These are phyloP conservation scores for Andrena bicolor DNA, from an alignment of 2,888 invertebrate genomes.

Conservation along the genomic window DNA sequence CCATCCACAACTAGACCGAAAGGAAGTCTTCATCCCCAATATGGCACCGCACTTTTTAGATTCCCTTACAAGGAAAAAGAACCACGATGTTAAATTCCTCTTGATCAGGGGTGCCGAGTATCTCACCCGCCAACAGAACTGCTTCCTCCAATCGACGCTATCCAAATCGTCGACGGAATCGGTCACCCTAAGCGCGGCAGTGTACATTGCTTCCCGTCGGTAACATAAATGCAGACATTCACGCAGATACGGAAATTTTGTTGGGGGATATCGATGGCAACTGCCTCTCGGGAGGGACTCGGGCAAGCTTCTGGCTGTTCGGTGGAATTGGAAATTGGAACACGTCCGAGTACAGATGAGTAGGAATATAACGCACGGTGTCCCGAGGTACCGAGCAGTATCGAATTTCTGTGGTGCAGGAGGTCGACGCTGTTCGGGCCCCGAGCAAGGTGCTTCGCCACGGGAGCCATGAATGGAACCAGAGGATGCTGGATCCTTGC, in stretches of 20 bases:
- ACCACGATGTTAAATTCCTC: too few species aligned
- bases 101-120: too few species aligned
- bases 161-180: too few species aligned
- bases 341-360: slow-evolving; percentile 58
- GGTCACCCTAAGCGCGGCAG: too few species aligned
- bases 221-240: not conserved
- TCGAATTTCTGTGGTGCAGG: slow-evolving; percentile 73
- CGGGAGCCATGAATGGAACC: slow-evolving; percentile 70
- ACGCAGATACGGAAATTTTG: not conserved
- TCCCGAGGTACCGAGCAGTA: slow-evolving; percentile 61
- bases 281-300: not conserved
- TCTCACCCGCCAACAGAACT: too few species aligned
- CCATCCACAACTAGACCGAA: not conserved
- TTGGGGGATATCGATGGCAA: not conserved
- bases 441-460: slow-evolving; percentile 66
- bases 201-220: too few species aligned
- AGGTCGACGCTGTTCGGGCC: slow-evolving; percentile 66
- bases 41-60: too few species aligned
- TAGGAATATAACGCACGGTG: slow-evolving; percentile 58
- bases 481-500: slow-evolving; percentile 66
- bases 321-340: slow-evolving; percentile 59
- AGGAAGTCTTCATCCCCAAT: not conserved
- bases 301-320: slow-evolving; percentile 13
- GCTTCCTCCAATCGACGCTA: too few species aligned
- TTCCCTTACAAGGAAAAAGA: not conserved